Evolutionary conservation across 2,888 invertebrate species (phyloP), one percentile per base, ranked within the genome.

Genomic region (Leptopilina drosophilae): DNA sequence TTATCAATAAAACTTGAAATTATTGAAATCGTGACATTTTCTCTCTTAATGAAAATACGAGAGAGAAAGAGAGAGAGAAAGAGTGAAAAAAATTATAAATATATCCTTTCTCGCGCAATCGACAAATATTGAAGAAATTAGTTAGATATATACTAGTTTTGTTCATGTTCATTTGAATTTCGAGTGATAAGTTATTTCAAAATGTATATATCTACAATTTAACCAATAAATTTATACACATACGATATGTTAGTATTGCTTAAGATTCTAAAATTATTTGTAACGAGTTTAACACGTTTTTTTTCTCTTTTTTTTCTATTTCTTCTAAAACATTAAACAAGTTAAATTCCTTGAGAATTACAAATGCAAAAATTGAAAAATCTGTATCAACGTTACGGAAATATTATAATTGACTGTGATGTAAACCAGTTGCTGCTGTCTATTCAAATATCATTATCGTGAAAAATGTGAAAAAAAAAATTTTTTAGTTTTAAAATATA

Each of bases 181-280:
- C 20, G 67, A 20, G 46, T 49, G 40, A n/a, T 66, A 46, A 12
- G 15, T 67, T 67, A 67, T 67, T 20, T 67, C 20, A 67, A 67
- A 67, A 46, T 12, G 15, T 49, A 11, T 20, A 20, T 20, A 20
- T 49, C 11, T 49, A 12, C 20, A 67, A 20, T 46, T 67, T 67
- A 20, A 67, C 46, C 20, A 46, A 67, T 67, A 67, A 67, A 15
- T 67, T 67, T 46, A 46, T 46, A 12, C 9, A 20, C 5, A 42
- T 66, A 66, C 42, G 20, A n/a, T 15, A 15, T 42, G n/a, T 49
- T 67, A 6, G 20, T 20, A 67, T 67, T 67, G 20, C 67, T 46
- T 42, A 67, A 67, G 67, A 67, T 67, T 11, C 46, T 67, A 67
- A 67, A 49, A 67, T 67, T 67, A 5, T 67, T 46, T 46, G 49